phyloP scores from a whole-genome alignment of 2,797 vertebrate genomes.

The Apogon hyalosoma region DNA sequence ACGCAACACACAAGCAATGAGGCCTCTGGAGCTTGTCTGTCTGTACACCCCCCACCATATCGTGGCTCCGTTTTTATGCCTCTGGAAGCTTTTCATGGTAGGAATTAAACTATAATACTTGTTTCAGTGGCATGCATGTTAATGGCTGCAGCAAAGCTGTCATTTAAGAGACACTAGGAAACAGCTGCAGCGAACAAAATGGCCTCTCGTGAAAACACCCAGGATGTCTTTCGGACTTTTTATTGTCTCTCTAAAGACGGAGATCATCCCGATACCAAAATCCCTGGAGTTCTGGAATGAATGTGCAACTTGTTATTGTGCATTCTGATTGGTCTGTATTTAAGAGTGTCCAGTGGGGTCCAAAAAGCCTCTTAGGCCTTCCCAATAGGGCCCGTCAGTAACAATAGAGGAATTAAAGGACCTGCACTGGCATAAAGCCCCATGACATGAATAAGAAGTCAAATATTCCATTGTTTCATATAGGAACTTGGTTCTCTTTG shows the following conservation, averaged over 20 bases:
- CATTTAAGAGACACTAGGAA: conserved; percentile 79
- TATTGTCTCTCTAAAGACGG: conserved; percentile 75
- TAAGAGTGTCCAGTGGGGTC: conserved; percentile 77
- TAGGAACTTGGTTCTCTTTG: conserved; percentile 79
- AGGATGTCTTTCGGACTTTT: conserved; percentile 72
- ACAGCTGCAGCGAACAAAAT: conserved; percentile 78
- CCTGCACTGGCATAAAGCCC: conserved; percentile 60
- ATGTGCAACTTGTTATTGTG: conserved; percentile 76
- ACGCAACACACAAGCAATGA: conserved; percentile 76
- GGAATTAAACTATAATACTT: conserved; percentile 86
- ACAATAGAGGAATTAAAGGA: conserved; percentile 80
- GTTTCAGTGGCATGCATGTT: conserved; percentile 80
- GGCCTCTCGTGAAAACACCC: conserved; percentile 70
- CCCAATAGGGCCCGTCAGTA: conserved; percentile 67
- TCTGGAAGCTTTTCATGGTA: conserved; percentile 85
- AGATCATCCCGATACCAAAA: conserved; percentile 73
- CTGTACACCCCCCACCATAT: conserved; percentile 56
- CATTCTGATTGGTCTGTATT: conserved; percentile 76
- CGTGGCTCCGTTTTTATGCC: conserved; percentile 68
- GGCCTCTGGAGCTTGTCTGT: conserved; percentile 79
- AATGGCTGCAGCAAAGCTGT: conserved; percentile 79
- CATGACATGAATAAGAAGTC: conserved; percentile 71
- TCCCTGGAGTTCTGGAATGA: conserved; percentile 71
- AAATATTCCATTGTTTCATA: conserved; percentile 84
- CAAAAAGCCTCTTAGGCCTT: conserved; percentile 77